Base-by-base conservation (phyloP, 1,140 invertebrate genomes). In the Mamestra configurata region DNA sequence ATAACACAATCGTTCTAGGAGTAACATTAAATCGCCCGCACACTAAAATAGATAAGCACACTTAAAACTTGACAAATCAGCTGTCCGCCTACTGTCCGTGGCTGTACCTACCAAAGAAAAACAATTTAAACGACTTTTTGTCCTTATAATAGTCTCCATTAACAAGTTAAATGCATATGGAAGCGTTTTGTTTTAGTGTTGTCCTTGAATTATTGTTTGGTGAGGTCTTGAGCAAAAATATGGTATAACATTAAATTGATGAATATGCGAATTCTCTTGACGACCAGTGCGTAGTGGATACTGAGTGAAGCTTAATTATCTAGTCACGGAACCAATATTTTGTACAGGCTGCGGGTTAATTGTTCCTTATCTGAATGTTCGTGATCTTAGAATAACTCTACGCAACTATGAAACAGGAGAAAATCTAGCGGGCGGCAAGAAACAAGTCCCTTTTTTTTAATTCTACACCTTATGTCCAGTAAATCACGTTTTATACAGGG, bases 1-100 rank as follows among this genome's bases (percentile, higher is more conserved):
- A 57, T 57, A 40, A 73, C 20, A 13, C 10, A 73, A 49, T 22
- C 15, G 43, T 40, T 22, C 20, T 66, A 40, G 11, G 20, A 43
- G 46, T 13, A 11, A 35, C 13, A 10, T 31, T 22, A 6, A 40
- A 40, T 37, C 53, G 31, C 51, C 71, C 18, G 1, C 66, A 40
- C 27, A 57, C 15, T 57, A 40, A 72, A 72, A 51, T 71, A 71
- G 68, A 71, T 71, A 71, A 71, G 24, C 46, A 27, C 20, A 4
- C 35, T 71, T 51, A 53, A 43, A 18, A 31, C 20, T 24, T 20
- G 61, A 66, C 37, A 66, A 40, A 37, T n/a, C 61, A 71, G n/a
- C 18, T 68, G 64, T 68, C 68, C 46, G 15, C 68, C 68, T 31
- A 51, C 43, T 15, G 46, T 20, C 43, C 6, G 37, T 13, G 4